Percentiles rank a stretch among this genome's conserved stretches.
Evolutionary conservation across 2,888 invertebrate species (phyloP).

Genomic region (Latrodectus elegans): DNA sequence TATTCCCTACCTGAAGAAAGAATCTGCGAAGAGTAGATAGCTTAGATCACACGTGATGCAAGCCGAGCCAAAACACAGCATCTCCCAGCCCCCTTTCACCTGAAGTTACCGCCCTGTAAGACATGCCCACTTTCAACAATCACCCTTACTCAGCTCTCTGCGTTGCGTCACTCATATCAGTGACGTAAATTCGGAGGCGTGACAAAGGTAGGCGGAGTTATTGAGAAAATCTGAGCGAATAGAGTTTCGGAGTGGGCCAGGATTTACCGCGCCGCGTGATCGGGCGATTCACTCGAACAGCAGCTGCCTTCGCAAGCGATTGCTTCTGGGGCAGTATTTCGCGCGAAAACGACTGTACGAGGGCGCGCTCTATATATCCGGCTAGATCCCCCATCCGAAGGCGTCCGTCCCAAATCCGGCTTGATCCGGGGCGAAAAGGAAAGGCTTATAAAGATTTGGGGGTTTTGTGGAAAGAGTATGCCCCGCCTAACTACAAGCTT

Average conservation of each 20-base stretch:
- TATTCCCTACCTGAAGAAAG: slow-evolving; percentile 32
- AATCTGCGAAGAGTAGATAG: slow-evolving; percentile 30
- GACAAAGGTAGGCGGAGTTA: slow-evolving; percentile 20
- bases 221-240: slow-evolving; percentile 20
- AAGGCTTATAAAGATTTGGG: slow-evolving; percentile 64
- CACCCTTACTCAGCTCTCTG: neutral
- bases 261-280: slow-evolving; percentile 68
- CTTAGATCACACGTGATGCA: slow-evolving; percentile 60
- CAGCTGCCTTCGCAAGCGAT: slow-evolving; percentile 45
- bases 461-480: slow-evolving; percentile 39
- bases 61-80: slow-evolving; percentile 35
- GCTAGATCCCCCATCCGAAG: slow-evolving; percentile 30
- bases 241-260: slow-evolving; percentile 36
- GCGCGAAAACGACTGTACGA: slow-evolving; percentile 51
- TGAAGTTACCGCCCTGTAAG: slow-evolving; percentile 29
- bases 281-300: slow-evolving; percentile 44
- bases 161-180: slow-evolving; percentile 24
- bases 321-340: slow-evolving; percentile 40
- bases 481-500: slow-evolving; percentile 65
- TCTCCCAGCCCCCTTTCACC: slow-evolving; percentile 27
- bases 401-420: slow-evolving; percentile 58
- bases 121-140: slow-evolving; percentile 20
- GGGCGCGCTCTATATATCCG: slow-evolving; percentile 40
- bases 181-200: slow-evolving; percentile 19
- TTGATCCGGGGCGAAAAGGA: slow-evolving; percentile 58